Conservation (phyloP, 2,888 invertebrate species). For the Dione juno region DNA sequence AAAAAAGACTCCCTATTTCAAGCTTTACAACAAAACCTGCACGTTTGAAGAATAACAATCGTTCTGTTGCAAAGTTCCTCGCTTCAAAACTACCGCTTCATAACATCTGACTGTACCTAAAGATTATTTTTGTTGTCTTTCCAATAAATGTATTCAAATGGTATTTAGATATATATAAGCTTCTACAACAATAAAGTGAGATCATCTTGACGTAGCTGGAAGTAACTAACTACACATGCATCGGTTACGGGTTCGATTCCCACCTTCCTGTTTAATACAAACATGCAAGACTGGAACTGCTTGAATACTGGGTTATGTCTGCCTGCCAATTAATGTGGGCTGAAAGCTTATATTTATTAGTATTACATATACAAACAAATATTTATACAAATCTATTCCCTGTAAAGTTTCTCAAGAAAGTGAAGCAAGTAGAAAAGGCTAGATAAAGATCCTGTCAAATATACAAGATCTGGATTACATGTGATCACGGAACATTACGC, state of each 20-base stretch:
- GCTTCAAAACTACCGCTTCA: conserved; percentile 20
- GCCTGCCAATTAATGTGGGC: too few species aligned
- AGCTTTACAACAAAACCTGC: conserved; percentile 15
- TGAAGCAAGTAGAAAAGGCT: not conserved
- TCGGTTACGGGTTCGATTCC: not conserved
- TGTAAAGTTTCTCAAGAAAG: not conserved
- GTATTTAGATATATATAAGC: not conserved
- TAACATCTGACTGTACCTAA: conserved; percentile 8
- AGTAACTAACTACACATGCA: not conserved
- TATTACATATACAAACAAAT: too few species aligned
- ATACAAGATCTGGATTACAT: conserved; percentile 6
- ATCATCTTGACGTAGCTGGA: too few species aligned
- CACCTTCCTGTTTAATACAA: too few species aligned
- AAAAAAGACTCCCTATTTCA: conserved; percentile 8
- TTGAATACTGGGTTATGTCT: too few species aligned
- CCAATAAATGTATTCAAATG: not conserved
- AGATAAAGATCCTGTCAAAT: not conserved
- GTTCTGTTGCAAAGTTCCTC: conserved; percentile 9
- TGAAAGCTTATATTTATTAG: too few species aligned
- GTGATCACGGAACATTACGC: conserved; percentile 12
- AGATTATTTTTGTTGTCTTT: conserved; percentile 6
- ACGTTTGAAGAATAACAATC: conserved; percentile 21
- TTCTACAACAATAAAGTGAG: too few species aligned
- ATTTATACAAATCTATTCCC: not conserved
- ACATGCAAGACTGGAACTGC: too few species aligned